Evolutionary conservation across 1,140 invertebrate species (phyloP), one percentile per base, ranked within the genome.

Genomic region (Ceratosolen solmsi): DNA sequence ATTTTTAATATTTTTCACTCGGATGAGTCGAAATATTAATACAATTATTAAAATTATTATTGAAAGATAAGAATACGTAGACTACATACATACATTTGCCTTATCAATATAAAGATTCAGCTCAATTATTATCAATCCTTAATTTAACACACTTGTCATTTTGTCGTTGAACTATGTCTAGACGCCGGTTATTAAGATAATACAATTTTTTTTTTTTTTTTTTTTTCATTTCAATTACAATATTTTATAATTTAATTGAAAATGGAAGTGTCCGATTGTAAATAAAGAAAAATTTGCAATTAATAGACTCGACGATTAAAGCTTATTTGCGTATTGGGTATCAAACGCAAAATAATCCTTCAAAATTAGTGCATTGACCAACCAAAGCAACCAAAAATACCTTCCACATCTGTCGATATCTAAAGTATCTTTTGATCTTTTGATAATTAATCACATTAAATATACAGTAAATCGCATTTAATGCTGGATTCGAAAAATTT

Each of bases 371-470:
- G n/a, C n/a, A n/a, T n/a, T n/a, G n/a, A n/a, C n/a, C n/a, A n/a
- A n/a, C n/a, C n/a, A n/a, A n/a, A n/a, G n/a, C n/a, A n/a, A n/a
- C n/a, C n/a, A n/a, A n/a, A n/a, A n/a, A n/a, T n/a, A n/a, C n/a
- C n/a, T n/a, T n/a, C n/a, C n/a, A n/a, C n/a, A n/a, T n/a, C n/a
- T n/a, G n/a, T 60, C 13, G 11, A 30, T 60, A 60, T 60, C 25
- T 30, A 60, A 60, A 60, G 4, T 60, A 60, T 63, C 38, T 3
- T n/a, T n/a, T n/a, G n/a, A n/a, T n/a, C n/a, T n/a, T 51, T 51
- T 33, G 70, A 72, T 49, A 49, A 25, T 72, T 72, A 49, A 72
- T 72, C 41, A n/a, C 4, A 27, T 30, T 49, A 49, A 72, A 9
- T 1, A 33, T 5, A 72, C 4, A 51, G 38, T 17, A 30, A 30